Evolutionary conservation across 2,113 vertebrate genomes (phyloP).

Genomic region (Lophius piscatorius): DNA sequence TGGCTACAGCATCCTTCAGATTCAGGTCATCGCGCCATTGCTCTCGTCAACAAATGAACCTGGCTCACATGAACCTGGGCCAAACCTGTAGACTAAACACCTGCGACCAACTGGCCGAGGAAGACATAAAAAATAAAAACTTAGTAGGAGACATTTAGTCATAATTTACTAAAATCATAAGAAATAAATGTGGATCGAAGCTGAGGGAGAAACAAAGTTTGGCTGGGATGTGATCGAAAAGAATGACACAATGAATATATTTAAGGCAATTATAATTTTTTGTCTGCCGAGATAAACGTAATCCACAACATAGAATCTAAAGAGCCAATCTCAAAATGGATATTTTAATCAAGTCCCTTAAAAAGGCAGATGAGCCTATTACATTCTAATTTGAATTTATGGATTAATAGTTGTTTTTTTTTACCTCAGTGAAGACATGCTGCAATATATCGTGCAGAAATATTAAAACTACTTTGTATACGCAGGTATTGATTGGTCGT

Average conservation of each 20-base stretch:
- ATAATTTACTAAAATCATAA: slow-evolving; percentile 24
- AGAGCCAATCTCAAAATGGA: slow-evolving; percentile 81
- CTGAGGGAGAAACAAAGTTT: slow-evolving; percentile 63
- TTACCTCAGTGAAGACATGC: slow-evolving; percentile 52
- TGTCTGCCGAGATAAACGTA: slow-evolving; percentile 80
- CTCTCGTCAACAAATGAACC: slow-evolving; percentile 68
- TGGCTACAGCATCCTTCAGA: slow-evolving; percentile 62
- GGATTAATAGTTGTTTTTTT: slow-evolving; percentile 70
- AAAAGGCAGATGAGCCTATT: slow-evolving; percentile 77
- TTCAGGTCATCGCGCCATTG: slow-evolving; percentile 56
- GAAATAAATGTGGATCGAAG: slow-evolving; percentile 54
- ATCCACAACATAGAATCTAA: slow-evolving; percentile 81
- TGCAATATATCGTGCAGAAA: slow-evolving; percentile 57
- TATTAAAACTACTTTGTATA: slow-evolving; percentile 27
- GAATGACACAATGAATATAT: slow-evolving; percentile 75
- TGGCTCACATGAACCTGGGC: slow-evolving; percentile 62
- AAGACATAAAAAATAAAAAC: slow-evolving; percentile 38
- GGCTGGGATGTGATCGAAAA: slow-evolving; percentile 60
- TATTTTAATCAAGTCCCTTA: slow-evolving; percentile 80
- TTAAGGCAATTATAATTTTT: slow-evolving; percentile 82
- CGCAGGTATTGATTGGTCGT: neutral
- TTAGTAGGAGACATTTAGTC: slow-evolving; percentile 10
- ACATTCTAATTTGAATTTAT: slow-evolving; percentile 81
- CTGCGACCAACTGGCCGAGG: slow-evolving; percentile 37
- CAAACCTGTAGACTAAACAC: slow-evolving; percentile 64